Percentiles rank a stretch among this genome's conserved stretches.
phyloP scores from a whole-genome alignment of 2,797 vertebrate species.

The Coluber constrictor region DNA sequence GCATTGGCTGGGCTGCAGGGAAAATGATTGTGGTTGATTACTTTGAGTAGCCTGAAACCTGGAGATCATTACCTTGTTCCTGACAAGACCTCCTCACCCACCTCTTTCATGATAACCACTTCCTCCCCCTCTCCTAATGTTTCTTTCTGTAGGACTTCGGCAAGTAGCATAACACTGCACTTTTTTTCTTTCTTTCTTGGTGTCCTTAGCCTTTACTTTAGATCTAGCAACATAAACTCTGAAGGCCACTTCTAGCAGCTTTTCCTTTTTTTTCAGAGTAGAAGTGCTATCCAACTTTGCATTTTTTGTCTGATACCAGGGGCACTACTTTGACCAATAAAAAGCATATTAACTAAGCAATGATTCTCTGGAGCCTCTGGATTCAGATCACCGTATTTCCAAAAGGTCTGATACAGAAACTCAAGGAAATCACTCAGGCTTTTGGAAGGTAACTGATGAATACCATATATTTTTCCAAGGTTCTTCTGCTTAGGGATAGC shows the following conservation, averaged over 20 bases:
- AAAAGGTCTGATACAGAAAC: neutral
- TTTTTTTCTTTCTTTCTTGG: neutral
- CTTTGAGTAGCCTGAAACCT: neutral
- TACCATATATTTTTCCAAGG: neutral
- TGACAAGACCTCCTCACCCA: neutral
- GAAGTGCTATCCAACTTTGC: neutral
- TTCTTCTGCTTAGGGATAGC: no score
- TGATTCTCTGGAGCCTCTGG: neutral
- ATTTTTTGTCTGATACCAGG: neutral
- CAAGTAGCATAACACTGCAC: neutral
- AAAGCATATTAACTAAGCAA: neutral
- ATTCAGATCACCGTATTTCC: neutral
- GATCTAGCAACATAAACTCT: neutral
- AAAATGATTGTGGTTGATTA: neutral
- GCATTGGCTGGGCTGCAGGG: neutral
- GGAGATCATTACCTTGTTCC: neutral
- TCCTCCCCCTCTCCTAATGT: neutral
- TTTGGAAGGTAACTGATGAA: neutral
- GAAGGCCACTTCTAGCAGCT: neutral
- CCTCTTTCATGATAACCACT: neutral
- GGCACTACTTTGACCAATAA: neutral
- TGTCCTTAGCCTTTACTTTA: neutral
- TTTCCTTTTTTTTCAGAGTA: neutral
- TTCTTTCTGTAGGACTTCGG: neutral
- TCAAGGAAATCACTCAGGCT: neutral